Evolutionary conservation across 2,888 invertebrate species (phyloP).

Genomic region (Formica aserva): DNA sequence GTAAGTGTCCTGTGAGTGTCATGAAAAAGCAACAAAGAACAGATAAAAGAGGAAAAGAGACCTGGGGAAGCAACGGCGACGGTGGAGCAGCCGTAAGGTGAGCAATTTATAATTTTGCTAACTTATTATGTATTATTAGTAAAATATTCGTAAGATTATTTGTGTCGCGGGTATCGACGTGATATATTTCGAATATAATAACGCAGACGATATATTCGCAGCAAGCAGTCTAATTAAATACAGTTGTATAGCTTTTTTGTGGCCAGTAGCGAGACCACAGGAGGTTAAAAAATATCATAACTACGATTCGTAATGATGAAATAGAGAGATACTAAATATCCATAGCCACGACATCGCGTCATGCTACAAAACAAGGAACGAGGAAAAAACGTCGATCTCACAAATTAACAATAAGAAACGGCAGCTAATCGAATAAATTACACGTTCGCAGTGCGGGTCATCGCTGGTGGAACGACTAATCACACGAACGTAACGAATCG

Average conservation of each 20-base stretch:
- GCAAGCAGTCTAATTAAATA: constrained; percentile 76
- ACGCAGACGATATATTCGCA: constrained; percentile 61
- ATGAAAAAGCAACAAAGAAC: too few relatives aligned
- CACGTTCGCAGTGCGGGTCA: constrained; percentile 74
- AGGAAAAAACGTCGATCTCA: constrained; percentile 48
- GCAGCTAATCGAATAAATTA: constrained; percentile 80
- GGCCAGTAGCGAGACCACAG: constrained; percentile 60
- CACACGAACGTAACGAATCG: constrained; percentile 71
- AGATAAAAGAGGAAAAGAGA: too few relatives aligned
- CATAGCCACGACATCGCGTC: constrained; percentile 23
- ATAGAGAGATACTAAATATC: constrained; percentile 54
- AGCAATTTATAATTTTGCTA: neutral
- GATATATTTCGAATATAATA: constrained; percentile 53
- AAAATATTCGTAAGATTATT: constrained; percentile 39
- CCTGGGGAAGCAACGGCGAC: too few relatives aligned
- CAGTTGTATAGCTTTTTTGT: constrained; percentile 71
- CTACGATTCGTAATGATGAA: constrained; percentile 60
- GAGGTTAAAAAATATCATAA: constrained; percentile 67
- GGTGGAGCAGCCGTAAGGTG: too few relatives aligned
- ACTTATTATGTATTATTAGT: neutral
- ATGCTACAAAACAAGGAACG: constrained; percentile 30
- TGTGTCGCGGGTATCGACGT: constrained; percentile 42
- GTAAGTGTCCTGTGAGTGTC: too few relatives aligned
- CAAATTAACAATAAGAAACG: constrained; percentile 58
- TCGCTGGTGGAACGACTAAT: constrained; percentile 57